Evolutionary conservation across 1,140 invertebrate species (phyloP).

Genomic region (Drosophila baimaii): DNA sequence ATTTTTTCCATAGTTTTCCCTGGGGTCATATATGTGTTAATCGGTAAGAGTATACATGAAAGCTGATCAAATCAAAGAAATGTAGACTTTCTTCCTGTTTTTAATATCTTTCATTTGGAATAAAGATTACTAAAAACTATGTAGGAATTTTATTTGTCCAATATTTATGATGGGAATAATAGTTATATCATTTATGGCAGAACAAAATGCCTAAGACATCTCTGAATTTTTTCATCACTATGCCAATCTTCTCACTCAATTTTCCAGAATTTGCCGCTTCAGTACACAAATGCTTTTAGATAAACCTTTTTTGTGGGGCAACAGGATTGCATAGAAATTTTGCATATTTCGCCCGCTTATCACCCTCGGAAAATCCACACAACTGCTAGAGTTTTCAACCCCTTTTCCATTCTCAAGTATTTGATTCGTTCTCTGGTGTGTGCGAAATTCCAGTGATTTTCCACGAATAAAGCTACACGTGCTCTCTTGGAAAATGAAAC

Average conservation of each 20-base stretch:
- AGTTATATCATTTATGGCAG: conserved; percentile 18
- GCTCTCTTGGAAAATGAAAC: conserved; percentile 29
- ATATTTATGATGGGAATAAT: neutral
- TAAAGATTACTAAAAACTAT: neutral
- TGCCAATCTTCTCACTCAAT: conserved; percentile 12
- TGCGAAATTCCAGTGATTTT: conserved; percentile 10
- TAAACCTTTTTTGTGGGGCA: conserved; percentile 2
- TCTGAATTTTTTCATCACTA: neutral
- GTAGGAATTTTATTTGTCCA: neutral
- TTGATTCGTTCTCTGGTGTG: conserved; percentile 3
- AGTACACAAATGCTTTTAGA: conserved; percentile 24
- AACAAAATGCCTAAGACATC: conserved; percentile 7
- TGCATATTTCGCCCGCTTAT: conserved; percentile 11
- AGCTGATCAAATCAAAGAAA: conserved; percentile 5
- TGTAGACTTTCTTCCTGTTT: neutral
- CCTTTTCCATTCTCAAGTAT: conserved; percentile 2
- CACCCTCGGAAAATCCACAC: neutral
- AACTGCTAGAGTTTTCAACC: neutral
- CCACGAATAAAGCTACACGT: conserved; percentile 38
- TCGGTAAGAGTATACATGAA: conserved; percentile 4
- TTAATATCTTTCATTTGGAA: neutral
- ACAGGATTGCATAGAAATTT: conserved; percentile 25
- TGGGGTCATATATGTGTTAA: conserved; percentile 20
- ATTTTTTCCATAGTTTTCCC: neutral
- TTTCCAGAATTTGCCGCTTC: conserved; percentile 14